Evolutionary conservation across 2,797 vertebrate species (phyloP), one percentile per base, ranked within the genome.

Genomic region (Neostethus bicornis): DNA sequence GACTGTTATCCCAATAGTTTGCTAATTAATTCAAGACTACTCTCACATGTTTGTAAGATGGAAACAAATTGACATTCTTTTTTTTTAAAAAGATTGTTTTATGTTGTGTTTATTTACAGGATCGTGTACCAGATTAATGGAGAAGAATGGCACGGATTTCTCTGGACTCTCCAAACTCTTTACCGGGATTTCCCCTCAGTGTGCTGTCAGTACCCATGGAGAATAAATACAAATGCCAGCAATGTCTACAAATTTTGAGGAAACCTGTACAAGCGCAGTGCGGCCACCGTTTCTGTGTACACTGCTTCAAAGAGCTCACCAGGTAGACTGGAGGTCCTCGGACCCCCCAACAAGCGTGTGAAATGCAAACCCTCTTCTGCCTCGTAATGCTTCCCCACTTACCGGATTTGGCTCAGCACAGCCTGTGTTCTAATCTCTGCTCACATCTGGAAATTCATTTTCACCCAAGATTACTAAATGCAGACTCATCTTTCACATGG

Each of bases 251-350:
- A 61, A 94, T 99, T 20, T 71, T 99, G 48, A 91, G 97, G 79
- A 91, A 93, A 67, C 96, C 97, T 0, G 93, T 95, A 67, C 97
- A 99, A 86, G 97, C 96, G 0, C 94, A 96, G 84, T 99, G 97
- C 0, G 96, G 97, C 14, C 97, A 99, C 62, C 95, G 97, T 48
- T 99, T 96, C 91, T 99, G 97, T 66, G 93, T 93, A 5, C 92
- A 85, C 69, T 99, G 97, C 71, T 92, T 97, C 77, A 94, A 88
- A 65, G 92, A 90, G 81, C 94, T 98, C 56, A 95, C 96, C 85
- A 97, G 97, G 97, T 99, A 90, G 65, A 80, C 59, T 3, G 58
- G 73, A 63, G 51, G 56, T 70, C 75, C 35, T 78, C 48, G 32
- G 45, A 76, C 67, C 77, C 47, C 41, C 59, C 8, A 37, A 46